Conservation (phyloP, 2,888 invertebrate genomes). For the Sipha maydis region DNA sequence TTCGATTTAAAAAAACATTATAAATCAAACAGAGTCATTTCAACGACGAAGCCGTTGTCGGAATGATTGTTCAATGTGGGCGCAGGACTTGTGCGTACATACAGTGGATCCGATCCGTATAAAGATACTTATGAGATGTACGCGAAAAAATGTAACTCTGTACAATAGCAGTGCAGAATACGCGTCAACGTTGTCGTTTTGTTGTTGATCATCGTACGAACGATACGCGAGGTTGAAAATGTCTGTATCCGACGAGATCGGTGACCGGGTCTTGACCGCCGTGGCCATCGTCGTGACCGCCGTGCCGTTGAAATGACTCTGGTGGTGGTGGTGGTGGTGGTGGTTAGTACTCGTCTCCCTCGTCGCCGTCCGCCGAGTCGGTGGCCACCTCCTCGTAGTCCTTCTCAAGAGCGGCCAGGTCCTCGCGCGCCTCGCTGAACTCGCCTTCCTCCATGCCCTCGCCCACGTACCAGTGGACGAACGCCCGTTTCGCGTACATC, state of each 20-base stretch:
- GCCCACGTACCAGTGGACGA: slow-evolving; percentile 80
- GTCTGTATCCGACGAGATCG: background rate
- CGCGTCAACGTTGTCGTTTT: too few relatives aligned
- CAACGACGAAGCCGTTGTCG: background rate
- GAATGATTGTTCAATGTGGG: background rate
- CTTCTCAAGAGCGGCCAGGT: slow-evolving; percentile 81
- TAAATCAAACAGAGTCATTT: background rate
- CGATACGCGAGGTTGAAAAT: background rate
- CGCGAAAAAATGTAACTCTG: background rate
- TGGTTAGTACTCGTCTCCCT: slow-evolving; percentile 80
- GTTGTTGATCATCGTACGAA: background rate
- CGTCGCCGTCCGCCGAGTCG: slow-evolving; percentile 85
- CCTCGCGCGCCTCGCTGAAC: slow-evolving; percentile 70
- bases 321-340: background rate
- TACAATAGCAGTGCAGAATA: background rate
- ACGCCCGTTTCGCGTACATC: slow-evolving; percentile 77
- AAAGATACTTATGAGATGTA: background rate
- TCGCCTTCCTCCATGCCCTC: slow-evolving; percentile 77
- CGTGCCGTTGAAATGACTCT: background rate
- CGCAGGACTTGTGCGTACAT: background rate
- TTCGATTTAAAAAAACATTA: background rate
- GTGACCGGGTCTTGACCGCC: background rate
- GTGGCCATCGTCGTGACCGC: background rate
- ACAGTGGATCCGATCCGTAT: background rate
- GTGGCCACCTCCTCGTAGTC: slow-evolving; percentile 89